Evolutionary conservation across 1,140 invertebrate species (phyloP), one percentile per base, ranked within the genome.

Genomic region (Drosophila baimaii): DNA sequence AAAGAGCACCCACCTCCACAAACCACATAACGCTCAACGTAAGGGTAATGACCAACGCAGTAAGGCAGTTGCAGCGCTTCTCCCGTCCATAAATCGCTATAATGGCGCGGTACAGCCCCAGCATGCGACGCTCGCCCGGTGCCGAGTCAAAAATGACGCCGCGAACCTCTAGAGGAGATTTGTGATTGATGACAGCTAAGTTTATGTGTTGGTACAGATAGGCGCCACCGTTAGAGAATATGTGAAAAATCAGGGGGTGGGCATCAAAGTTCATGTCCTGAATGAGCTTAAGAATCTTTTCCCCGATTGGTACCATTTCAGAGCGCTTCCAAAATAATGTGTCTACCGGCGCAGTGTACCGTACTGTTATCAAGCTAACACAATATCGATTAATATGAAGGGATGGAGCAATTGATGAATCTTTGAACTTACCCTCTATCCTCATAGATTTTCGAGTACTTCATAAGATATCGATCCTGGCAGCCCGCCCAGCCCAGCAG

Each of bases 181-280:
- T 91, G 27, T 85, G 85, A 47, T 93, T 92, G 56, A 93, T 90
- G 71, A 95, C 93, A 4, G 94, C 94, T 39, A 94, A 79, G 29
- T 94, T 94, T 29, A 96, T 93, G 79, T 95, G 94, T 71, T 95
- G 94, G 86, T 95, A 96, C 5, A 95, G 90, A 69, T 94, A 94
- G 2, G 95, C 94, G 25, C 96, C 96, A 15, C 96, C 96, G 91
- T 97, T 97, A 52, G 95, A 96, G 90, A 97, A 97, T 35, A 96
- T 93, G 74, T 97, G 96, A 82, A 97, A 95, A 57, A 97, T 95
- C 39, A 96, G 93, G 3, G 95, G 96, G 85, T 96, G 95, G 19
- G 93, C 93, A 83, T 95, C 94, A 31, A 96, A 93, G 77, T 94
- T 95, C 81, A 95, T 93, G n/a, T 95, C 95, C 10, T 93, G 83